Conservation (phyloP, 2,113 vertebrate genomes). For the Solea solea region DNA sequence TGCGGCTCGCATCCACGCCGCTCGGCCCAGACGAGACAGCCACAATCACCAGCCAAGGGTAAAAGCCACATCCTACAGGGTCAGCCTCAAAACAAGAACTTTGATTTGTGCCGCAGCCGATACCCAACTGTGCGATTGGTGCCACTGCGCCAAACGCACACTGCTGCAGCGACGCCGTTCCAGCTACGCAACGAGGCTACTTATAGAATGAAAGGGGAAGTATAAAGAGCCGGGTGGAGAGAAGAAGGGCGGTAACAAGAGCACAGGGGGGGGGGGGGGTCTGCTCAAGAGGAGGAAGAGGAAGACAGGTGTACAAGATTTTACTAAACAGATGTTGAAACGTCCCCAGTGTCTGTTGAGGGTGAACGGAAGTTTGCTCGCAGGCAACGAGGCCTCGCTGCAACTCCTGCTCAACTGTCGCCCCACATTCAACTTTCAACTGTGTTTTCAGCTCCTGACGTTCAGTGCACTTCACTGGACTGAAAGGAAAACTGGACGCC, state of each 20-base stretch:
- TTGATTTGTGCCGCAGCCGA: conserved; percentile 68
- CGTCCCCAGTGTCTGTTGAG: conserved; percentile 68
- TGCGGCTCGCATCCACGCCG: conserved; percentile 60
- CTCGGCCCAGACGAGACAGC: conserved; percentile 75
- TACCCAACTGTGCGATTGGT: conserved; percentile 64
- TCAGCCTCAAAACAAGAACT: conserved; percentile 80
- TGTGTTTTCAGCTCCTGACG: background rate
- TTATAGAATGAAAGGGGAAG: conserved; percentile 64
- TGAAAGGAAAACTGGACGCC: background rate
- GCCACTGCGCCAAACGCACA: conserved; percentile 27
- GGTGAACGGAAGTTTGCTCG: conserved; percentile 71
- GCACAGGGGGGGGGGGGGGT: conserved; percentile 27
- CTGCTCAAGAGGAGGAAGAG: conserved; percentile 73
- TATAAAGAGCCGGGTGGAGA: conserved; percentile 35
- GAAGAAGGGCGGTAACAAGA: conserved; percentile 36
- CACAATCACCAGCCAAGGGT: conserved; percentile 77
- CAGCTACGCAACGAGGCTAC: conserved; percentile 7
- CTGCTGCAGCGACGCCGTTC: conserved; percentile 14
- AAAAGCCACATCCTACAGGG: conserved; percentile 80
- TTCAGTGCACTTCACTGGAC: conserved; percentile 3
- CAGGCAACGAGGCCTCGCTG: conserved; percentile 54
- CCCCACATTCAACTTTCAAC: conserved; percentile 22
- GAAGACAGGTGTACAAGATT: conserved; percentile 79
- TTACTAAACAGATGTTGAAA: conserved; percentile 82
- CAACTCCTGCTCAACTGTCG: conserved; percentile 67